phyloP scores from a whole-genome alignment of 2,888 invertebrate species.

The Xestoiulus laeticollis region DNA sequence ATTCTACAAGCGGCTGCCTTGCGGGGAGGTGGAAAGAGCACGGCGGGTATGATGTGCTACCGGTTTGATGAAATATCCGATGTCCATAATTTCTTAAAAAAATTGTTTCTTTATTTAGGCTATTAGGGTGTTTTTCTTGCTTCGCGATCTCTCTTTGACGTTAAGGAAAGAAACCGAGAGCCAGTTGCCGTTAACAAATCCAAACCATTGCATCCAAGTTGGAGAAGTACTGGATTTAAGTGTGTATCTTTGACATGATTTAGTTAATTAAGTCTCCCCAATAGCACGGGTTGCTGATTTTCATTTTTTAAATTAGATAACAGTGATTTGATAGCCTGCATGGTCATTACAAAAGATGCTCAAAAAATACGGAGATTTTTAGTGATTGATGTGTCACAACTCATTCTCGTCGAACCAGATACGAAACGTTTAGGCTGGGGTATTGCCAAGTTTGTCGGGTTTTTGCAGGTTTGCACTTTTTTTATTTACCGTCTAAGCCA shows the following conservation, averaged over 20 bases:
- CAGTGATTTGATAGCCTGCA: constrained; percentile 96
- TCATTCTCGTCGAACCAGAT: constrained; percentile 98
- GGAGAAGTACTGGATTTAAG: constrained; percentile 96
- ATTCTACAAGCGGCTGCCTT: constrained; percentile 92
- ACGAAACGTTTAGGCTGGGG: constrained; percentile 95
- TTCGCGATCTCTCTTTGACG: constrained; percentile 81
- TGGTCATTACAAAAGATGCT: constrained; percentile 88
- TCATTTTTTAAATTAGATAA: constrained; percentile 76
- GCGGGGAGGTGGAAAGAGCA: constrained; percentile 92
- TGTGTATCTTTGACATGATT: constrained; percentile 67
- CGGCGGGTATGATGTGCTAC: constrained; percentile 67
- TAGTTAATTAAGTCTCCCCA: no score
- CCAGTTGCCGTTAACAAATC: constrained; percentile 88
- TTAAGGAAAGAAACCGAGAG: constrained; percentile 84
- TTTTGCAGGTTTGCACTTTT: constrained; percentile 70
- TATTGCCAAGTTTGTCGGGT: constrained; percentile 94
- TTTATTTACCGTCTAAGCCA: constrained; percentile 24
- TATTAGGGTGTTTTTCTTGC: constrained; percentile 90
- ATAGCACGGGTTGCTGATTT: background rate
- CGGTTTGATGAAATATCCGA: background rate
- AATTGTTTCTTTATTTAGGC: constrained; percentile 67
- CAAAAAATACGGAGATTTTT: constrained; percentile 82
- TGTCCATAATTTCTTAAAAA: background rate
- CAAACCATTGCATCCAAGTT: constrained; percentile 87
- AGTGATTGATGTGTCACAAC: constrained; percentile 93